Base-by-base conservation (phyloP, 1,140 invertebrate species). In the Octopus bimaculoides region DNA sequence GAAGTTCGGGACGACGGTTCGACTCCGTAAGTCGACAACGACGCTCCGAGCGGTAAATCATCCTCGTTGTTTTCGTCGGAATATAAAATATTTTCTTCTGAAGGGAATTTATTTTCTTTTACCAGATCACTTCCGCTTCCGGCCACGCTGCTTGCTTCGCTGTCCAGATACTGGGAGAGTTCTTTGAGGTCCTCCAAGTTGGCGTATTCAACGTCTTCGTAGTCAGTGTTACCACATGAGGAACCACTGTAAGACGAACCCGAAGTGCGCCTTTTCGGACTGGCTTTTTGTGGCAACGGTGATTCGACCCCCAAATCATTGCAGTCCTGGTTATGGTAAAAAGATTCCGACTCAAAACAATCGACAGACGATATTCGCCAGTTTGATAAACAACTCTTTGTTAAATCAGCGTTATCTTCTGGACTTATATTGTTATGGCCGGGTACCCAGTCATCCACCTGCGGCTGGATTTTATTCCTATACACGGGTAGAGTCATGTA, bases 21-120 rank as follows among this genome's bases (percentile, higher is more conserved):
- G 3, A 71, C 14, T 20, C 74, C 2, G 53, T 78, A 80, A 55
- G 77, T 78, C 12, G 77, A 26, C 41, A 80, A 80, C 12, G 81
- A 80, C 12, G 81, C 79, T 7, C 81, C 81, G 10, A 82, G 66
- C 52, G 79, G 81, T 20, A 82, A 74, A 14, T 82, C 77, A 54
- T 82, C 81, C 20, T 77, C 54, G 26, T 17, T 14, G 41, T 75
- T 81, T 12, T n/a, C 53, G 0, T 75, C 54, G n/a, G 53, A 41
- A 54, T 75, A 69, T 8, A 54, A 12, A 6, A 52, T 75, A 6
- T 0, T 41, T 10, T 55, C 53, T 12, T 52, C 55, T 4, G 61
- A 20, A 14, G 71, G 17, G 14, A n/a, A 41, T 61, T 52, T 53
- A 69, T 10, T 53, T 79, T 80, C 5, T 52, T 52, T 52, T 17